Percentiles rank a stretch among this genome's conserved stretches.
phyloP scores from a whole-genome alignment of 2,888 invertebrate genomes.

The Apodemia duryi region DNA sequence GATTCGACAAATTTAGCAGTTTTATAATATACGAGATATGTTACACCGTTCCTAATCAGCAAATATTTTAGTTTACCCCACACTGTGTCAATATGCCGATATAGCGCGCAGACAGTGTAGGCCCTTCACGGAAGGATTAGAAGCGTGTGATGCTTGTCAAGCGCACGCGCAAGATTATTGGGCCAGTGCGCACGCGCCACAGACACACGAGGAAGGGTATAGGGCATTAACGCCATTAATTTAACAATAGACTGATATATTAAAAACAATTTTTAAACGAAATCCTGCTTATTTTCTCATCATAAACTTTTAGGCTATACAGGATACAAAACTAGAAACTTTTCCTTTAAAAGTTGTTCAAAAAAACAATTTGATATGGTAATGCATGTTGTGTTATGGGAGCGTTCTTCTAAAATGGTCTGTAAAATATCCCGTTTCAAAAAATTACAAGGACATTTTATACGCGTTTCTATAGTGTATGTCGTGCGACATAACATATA shows the following conservation, averaged over 20 bases:
- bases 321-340: no score
- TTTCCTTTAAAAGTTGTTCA: no score
- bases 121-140: slow-evolving; percentile 47
- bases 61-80: background rate
- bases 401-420: no score
- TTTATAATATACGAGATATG: background rate
- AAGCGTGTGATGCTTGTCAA: slow-evolving; percentile 76
- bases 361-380: no score
- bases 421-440: no score
- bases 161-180: slow-evolving; percentile 57
- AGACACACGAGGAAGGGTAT: slow-evolving; percentile 56
- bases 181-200: slow-evolving; percentile 52
- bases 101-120: slow-evolving; percentile 61
- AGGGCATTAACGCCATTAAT: slow-evolving; percentile 46
- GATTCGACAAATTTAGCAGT: background rate
- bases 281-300: background rate
- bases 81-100: slow-evolving; percentile 20
- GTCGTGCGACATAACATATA: no score
- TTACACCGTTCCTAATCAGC: background rate
- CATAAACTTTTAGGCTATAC: background rate
- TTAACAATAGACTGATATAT: slow-evolving; percentile 55
- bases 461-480: no score
- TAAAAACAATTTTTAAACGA: slow-evolving; percentile 18
- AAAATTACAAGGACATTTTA: no score
- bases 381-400: no score